Percentiles rank a stretch among this genome's conserved stretches.
phyloP scores from a whole-genome alignment of 2,113 vertebrate species.

The Boulengeromyrus knoepffleri region DNA sequence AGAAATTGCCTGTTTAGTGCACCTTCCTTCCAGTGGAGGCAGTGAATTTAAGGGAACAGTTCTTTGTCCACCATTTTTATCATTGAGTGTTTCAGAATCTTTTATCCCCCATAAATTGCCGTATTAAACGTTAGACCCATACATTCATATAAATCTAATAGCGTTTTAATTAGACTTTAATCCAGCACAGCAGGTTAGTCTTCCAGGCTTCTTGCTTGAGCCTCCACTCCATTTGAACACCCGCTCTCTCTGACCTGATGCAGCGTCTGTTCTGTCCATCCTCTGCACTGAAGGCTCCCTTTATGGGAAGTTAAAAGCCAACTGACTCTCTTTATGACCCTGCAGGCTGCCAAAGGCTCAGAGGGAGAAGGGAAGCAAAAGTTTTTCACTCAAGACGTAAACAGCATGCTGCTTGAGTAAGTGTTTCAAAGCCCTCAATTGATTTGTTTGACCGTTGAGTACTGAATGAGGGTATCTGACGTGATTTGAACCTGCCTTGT shows the following conservation, averaged over 20 bases:
- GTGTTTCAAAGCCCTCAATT: conserved; percentile 37
- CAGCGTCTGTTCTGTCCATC: not conserved
- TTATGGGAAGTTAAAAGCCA: not conserved
- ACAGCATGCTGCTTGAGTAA: conserved; percentile 83
- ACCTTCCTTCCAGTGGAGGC: not conserved
- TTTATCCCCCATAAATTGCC: not conserved
- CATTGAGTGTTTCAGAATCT: not conserved
- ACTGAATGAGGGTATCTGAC: not conserved
- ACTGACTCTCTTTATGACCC: not conserved
- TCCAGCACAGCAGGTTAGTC: not conserved
- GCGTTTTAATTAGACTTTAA: not conserved
- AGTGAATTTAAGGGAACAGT: not conserved
- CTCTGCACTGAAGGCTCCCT: too few relatives aligned
- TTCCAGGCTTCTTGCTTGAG: not conserved
- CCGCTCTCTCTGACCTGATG: not conserved
- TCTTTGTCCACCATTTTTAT: not conserved
- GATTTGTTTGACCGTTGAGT: not conserved
- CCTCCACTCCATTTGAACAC: not conserved
- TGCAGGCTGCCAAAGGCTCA: conserved; percentile 70
- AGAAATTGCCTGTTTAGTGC: not conserved
- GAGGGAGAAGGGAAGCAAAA: conserved; percentile 81
- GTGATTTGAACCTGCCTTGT: not conserved
- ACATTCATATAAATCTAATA: not conserved
- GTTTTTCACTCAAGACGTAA: conserved; percentile 84
- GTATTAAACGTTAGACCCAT: not conserved